Evolutionary conservation across 2,888 invertebrate species (phyloP), one percentile per base, ranked within the genome.

Genomic region (Seira ritae): DNA sequence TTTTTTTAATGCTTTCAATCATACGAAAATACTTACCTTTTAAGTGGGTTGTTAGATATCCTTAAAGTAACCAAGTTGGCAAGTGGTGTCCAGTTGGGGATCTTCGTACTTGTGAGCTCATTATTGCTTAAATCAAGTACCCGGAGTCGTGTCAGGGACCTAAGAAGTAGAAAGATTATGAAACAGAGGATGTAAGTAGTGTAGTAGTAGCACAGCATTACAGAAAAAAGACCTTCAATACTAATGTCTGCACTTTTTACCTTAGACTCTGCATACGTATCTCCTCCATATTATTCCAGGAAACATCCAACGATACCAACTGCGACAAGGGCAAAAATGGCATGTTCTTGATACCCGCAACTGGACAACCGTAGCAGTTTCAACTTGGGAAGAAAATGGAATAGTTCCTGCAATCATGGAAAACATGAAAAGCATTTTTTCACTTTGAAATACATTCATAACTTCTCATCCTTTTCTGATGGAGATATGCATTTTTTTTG

Each of bases 321-420:
- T 95, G 94, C 17, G 94, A 94, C 88, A 97, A 92, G 87, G 96
- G 91, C 31, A 91, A 94, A 87, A 96, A 92, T 80, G 97, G 97
- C 89, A 96, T 92, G 74, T 93, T 93, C 89, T 93, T 94, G 89
- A 97, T 93, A n/a, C 86, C 95, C 95, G 91, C 95, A 94, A 90
- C 94, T 94, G 76, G 95, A 94, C 89, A 97, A 92, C 90, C 94
- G 95, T 88, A 97, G 92, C 90, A 94, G 93, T 90, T 95, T 94
- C 86, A 97, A 92, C 90, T 95, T 94, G 76, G 95, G 96, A 72
- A 96, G 93, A 91, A 96, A 96, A 90, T 96, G 95, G 90, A 97
- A 96, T 72, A 97, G 93, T 91, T 97, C 96, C 90, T 89, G 87
- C 67, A 80, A 42, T 24, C 37, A 77, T 42, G 23, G 22, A 60